Percentiles rank a stretch among this genome's conserved stretches.
phyloP scores from a whole-genome alignment of 2,113 vertebrate species.

The Pavo muticus region DNA sequence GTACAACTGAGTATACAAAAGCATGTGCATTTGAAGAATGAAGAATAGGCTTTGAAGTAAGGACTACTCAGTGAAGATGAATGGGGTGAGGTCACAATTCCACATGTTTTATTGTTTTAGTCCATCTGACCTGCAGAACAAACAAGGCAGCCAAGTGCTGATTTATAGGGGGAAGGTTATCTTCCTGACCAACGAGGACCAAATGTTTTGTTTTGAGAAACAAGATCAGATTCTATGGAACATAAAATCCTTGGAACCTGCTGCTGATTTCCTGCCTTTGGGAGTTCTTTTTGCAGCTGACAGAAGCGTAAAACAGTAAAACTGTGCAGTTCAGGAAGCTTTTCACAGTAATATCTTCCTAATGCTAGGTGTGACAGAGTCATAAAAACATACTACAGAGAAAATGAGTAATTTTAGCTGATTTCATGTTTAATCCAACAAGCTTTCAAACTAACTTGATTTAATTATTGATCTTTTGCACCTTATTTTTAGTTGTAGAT shows the following conservation, averaged over 20 bases:
- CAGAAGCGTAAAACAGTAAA: slow-evolving; percentile 9
- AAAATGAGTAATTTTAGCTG: background rate
- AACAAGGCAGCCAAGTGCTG: slow-evolving; percentile 57
- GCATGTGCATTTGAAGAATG: slow-evolving; percentile 12
- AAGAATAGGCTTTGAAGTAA: slow-evolving; percentile 51
- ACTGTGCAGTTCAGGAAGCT: background rate
- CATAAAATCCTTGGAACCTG: slow-evolving; percentile 63
- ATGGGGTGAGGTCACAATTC: slow-evolving; percentile 56
- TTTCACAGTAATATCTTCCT: background rate
- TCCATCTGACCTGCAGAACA: slow-evolving; percentile 61
- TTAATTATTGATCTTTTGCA: background rate
- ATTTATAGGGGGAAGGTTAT: slow-evolving; percentile 62
- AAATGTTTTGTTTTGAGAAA: slow-evolving; percentile 52
- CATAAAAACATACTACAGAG: background rate
- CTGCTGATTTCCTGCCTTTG: slow-evolving; percentile 40
- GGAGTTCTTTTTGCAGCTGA: slow-evolving; percentile 39
- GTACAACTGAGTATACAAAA: background rate
- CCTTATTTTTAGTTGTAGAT: background rate
- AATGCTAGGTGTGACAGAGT: background rate
- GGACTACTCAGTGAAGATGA: slow-evolving; percentile 53
- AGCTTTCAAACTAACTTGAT: background rate
- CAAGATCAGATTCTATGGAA: slow-evolving; percentile 38
- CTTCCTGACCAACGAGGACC: slow-evolving; percentile 41
- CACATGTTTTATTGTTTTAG: slow-evolving; percentile 67
- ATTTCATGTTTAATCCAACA: background rate